Base-by-base conservation (phyloP, 1,140 invertebrate genomes). In the Drosophila busckii region DNA sequence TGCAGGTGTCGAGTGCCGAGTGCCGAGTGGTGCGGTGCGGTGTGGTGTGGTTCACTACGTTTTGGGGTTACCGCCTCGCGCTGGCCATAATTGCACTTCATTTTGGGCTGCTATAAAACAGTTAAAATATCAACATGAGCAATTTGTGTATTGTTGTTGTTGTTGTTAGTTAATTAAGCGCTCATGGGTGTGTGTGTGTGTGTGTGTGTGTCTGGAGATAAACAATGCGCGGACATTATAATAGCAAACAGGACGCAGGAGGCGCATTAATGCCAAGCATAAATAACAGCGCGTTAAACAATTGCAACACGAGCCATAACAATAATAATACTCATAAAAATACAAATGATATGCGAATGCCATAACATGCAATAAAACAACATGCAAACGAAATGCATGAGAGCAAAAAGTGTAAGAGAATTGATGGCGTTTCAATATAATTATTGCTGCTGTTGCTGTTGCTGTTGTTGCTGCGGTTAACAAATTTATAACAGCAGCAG, bases 401-500 rank as follows among this genome's bases (percentile, higher is more conserved):
- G 20, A 49, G n/a, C 34, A 13, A 7, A 25, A 38, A 10, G 34
- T 17, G 41, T 23, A 22, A 48, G 7, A 13, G 23, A 20, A 46
- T 28, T 26, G 38, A 31, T 20, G 45, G 50, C 28, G 45, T 66
- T 62, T 62, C 65, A 66, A 67, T 59, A 70, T 76, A 76, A 76
- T 76, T 76, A 76, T 52, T 73, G 54, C n/a, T n/a, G n/a, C n/a
- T n/a, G n/a, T n/a, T n/a, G n/a, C n/a, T n/a, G n/a, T n/a, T n/a
- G n/a, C n/a, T 67, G 62, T 67, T 70, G 73, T 58, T 66, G 44
- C 54, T 80, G 75, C 32, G 75, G 75, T 80, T 80, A 75, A 82
- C 75, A 55, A 75, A 80, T 80, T 80, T 80, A 82, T 75, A 75
- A 56, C 60, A 55, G n/a, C 41, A 42, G 22, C 56, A 56, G 40